Evolutionary conservation across 2,888 invertebrate species (phyloP).

Genomic region (Lycophotia porphyrea): DNA sequence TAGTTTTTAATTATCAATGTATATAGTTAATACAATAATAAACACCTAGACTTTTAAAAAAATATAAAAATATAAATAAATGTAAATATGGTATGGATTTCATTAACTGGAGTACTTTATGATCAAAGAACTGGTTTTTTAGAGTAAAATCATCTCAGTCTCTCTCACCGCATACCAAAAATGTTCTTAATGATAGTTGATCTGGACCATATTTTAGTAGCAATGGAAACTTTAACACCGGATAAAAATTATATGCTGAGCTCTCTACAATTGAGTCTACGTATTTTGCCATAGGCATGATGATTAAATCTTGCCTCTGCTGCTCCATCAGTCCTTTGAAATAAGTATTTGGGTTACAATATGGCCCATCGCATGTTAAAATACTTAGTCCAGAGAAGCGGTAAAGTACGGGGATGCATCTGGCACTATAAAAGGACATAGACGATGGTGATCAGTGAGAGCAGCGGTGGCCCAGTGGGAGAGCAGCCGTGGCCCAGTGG

Average conservation of each 20-base stretch:
- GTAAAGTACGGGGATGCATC: not conserved
- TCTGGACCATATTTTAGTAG: not conserved
- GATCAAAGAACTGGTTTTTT: not conserved
- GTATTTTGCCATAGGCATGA: not conserved
- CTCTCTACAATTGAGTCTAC: not conserved
- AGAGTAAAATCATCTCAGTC: no score
- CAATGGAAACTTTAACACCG: not conserved
- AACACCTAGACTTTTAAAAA: no score
- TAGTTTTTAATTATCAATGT: no score
- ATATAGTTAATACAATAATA: no score
- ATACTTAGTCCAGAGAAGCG: not conserved
- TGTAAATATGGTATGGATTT: not conserved
- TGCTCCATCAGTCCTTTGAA: not conserved
- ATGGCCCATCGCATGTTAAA: not conserved
- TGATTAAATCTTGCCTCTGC: not conserved
- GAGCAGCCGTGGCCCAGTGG: no score
- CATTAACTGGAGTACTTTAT: not conserved
- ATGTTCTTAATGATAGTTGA: no score
- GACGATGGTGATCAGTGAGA: not conserved
- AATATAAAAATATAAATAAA: no score
- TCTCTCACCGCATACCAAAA: not conserved
- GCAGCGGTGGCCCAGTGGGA: no score
- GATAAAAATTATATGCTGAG: not conserved
- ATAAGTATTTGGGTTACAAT: not conserved
- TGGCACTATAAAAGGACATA: no score